Conservation (phyloP, 2,888 invertebrate genomes). For the Hirtodrosophila trivittata region DNA sequence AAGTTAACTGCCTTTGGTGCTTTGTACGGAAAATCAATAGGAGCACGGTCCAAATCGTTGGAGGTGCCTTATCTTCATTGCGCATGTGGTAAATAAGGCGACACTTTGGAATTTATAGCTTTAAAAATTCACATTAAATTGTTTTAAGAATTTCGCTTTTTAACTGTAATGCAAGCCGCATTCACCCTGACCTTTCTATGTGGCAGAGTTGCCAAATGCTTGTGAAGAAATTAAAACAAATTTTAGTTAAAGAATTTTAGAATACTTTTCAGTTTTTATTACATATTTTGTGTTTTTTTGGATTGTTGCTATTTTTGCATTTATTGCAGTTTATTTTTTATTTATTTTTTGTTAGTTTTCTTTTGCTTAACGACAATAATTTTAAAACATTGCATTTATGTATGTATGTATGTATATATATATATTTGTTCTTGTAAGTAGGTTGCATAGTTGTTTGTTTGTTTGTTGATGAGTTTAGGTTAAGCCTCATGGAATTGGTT, state of each 20-base stretch:
- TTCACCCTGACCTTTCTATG: constrained; percentile 32
- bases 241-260: constrained; percentile 70
- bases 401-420: constrained; percentile 19
- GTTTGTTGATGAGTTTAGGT: constrained; percentile 43
- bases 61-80: not conserved
- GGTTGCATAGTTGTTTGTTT: constrained; percentile 50
- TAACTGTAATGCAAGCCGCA: not conserved
- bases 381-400: constrained; percentile 59
- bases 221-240: constrained; percentile 39
- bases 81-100: constrained; percentile 10
- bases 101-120: constrained; percentile 1
- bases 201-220: constrained; percentile 25
- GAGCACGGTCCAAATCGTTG: not conserved
- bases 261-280: constrained; percentile 75
- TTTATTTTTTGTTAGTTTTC: constrained; percentile 19
- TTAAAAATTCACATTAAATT: not conserved
- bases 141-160: constrained; percentile 1
- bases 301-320: constrained; percentile 23
- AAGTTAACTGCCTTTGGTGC: not conserved
- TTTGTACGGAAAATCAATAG: constrained; percentile 48
- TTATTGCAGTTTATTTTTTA: constrained; percentile 29
- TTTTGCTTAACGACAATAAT: constrained; percentile 65
- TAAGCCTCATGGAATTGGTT: constrained; percentile 50
- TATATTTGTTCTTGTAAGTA: constrained; percentile 43
- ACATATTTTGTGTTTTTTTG: constrained; percentile 49